These are phyloP conservation scores for Rhagonycha fulva DNA, from an alignment of 2,888 invertebrate species.

Conservation along the genomic window DNA sequence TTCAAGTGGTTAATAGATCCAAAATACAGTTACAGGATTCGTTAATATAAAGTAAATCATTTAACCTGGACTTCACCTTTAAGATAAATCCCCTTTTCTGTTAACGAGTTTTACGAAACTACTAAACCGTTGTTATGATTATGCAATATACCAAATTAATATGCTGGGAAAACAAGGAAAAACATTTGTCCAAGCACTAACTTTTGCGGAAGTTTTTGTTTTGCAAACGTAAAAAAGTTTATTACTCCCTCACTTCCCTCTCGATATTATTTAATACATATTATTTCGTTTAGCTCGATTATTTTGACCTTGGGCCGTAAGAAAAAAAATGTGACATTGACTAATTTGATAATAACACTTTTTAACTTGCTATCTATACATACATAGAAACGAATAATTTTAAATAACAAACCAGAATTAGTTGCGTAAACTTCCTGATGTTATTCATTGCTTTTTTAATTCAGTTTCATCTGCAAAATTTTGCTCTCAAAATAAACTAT, in stretches of 20 bases:
- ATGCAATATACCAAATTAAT: not conserved
- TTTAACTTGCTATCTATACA: not conserved
- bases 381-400: not conserved
- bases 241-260: not conserved
- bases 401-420: not conserved
- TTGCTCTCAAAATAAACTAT: too few relatives aligned
- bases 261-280: not conserved
- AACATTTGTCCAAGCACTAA: not conserved
- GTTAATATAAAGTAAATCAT: not conserved
- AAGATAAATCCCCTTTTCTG: too few relatives aligned
- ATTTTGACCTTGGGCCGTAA: not conserved
- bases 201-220: not conserved
- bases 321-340: not conserved
- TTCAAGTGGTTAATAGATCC: not conserved
- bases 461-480: too few relatives aligned
- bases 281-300: not conserved
- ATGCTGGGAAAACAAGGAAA: not conserved
- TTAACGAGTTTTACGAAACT: not conserved
- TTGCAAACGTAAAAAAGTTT: not conserved
- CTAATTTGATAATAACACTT: slow-evolving; percentile 3
- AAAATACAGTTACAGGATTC: not conserved
- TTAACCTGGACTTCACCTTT: not conserved
- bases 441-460: too few relatives aligned
- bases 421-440: not conserved
- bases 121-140: not conserved